These are phyloP conservation scores for Rhynchotus rufescens DNA, from an alignment of 2,797 vertebrate species.

Conservation along the genomic window DNA sequence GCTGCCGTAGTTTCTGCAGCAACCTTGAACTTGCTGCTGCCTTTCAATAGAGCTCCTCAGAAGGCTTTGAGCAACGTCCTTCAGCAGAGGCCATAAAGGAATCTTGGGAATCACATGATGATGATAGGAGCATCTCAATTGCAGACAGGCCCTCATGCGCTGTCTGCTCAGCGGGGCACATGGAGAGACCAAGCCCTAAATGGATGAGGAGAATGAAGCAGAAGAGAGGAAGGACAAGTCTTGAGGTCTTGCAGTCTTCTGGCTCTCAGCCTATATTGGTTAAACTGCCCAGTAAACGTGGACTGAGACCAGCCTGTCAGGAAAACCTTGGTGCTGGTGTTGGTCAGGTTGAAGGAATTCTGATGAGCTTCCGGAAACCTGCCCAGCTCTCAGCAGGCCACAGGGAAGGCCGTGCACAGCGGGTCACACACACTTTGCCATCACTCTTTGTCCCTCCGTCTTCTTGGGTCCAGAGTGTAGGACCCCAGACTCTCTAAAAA, in stretches of 20 bases:
- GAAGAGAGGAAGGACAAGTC: background rate
- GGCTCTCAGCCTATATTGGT: background rate
- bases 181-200: constrained; percentile 38
- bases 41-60: constrained; percentile 58
- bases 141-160: background rate
- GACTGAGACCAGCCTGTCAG: background rate
- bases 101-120: constrained; percentile 30
- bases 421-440: background rate
- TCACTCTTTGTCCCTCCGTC: background rate
- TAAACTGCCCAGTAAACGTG: background rate
- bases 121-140: constrained; percentile 61
- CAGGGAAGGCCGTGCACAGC: background rate
- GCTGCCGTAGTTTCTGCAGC: constrained; percentile 23
- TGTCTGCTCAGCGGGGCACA: background rate
- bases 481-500: background rate
- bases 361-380: background rate
- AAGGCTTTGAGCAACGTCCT: constrained; percentile 39
- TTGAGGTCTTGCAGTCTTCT: background rate
- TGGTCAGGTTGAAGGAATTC: background rate
- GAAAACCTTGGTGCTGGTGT: background rate
- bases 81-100: constrained; percentile 55
- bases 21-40: background rate
- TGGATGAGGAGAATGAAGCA: constrained; percentile 3
- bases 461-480: background rate
- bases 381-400: rapidly evolving